Conservation (phyloP, 2,113 vertebrate species). For the Sclerurus mexicanus region DNA sequence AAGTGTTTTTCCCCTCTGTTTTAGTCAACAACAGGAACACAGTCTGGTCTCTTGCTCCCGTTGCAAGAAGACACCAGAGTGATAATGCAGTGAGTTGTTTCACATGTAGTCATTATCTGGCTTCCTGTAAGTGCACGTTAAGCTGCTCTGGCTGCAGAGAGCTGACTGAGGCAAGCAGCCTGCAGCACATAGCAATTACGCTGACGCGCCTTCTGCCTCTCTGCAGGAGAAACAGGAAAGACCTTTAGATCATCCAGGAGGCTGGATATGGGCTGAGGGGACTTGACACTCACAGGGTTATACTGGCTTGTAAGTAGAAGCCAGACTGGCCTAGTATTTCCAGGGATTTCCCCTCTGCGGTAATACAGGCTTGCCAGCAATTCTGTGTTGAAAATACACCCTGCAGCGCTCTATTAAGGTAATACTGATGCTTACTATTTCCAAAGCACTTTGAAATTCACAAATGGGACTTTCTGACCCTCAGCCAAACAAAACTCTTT, state of each 20-base stretch:
- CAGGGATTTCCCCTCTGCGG: conserved; percentile 20
- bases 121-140: not conserved
- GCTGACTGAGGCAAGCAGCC: not conserved
- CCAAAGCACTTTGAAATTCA: not conserved
- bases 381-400: not conserved
- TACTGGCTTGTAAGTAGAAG: not conserved
- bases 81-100: not conserved
- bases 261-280: not conserved
- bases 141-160: not conserved
- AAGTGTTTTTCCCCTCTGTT: too few species aligned
- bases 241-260: not conserved
- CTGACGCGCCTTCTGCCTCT: conserved; percentile 2
- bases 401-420: not conserved
- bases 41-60: not conserved
- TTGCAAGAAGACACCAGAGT: not conserved
- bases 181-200: not conserved
- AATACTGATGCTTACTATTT: not conserved
- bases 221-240: conserved; percentile 12
- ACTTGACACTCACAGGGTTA: not conserved
- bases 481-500: not conserved
- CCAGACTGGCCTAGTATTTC: not conserved
- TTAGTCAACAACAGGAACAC: not conserved
- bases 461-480: not conserved
- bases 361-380: conserved; percentile 13
- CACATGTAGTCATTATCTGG: not conserved